phyloP scores from a whole-genome alignment of 2,113 vertebrate genomes.

The Dinomys branickii region DNA sequence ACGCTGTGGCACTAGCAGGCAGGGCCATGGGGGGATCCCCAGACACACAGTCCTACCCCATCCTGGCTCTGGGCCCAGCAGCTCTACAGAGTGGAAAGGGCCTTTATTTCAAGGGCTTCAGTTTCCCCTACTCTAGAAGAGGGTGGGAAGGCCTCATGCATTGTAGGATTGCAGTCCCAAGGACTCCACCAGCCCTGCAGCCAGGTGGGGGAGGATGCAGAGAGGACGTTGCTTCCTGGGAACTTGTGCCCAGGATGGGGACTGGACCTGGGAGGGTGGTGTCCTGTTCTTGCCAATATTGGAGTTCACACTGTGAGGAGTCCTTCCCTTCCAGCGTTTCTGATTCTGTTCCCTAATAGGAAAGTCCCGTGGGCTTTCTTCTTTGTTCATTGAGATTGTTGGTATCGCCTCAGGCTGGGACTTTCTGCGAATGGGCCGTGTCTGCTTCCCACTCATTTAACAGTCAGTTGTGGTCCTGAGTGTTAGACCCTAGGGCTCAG shows the following conservation, averaged over 20 bases:
- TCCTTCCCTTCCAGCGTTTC: not conserved
- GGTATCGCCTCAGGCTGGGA: not conserved
- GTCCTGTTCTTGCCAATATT: too few relatives aligned
- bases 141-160: not conserved
- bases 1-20: not conserved
- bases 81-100: not conserved
- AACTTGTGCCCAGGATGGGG: not conserved
- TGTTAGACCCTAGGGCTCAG: fast-evolving
- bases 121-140: not conserved
- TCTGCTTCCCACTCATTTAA: not conserved
- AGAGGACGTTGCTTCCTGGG: not conserved
- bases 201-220: not conserved
- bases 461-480: not conserved
- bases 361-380: not conserved
- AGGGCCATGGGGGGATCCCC: not conserved
- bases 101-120: not conserved
- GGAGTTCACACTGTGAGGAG: fast-evolving
- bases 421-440: fast-evolving
- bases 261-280: fast-evolving
- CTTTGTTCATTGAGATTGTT: not conserved
- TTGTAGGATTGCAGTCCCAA: not conserved
- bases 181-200: too few relatives aligned
- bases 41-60: not conserved
- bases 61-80: not conserved
- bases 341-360: not conserved